Evolutionary conservation across 2,113 vertebrate species (phyloP), one percentile per base, ranked within the genome.

Genomic region (Odobenus rosmarus): DNA sequence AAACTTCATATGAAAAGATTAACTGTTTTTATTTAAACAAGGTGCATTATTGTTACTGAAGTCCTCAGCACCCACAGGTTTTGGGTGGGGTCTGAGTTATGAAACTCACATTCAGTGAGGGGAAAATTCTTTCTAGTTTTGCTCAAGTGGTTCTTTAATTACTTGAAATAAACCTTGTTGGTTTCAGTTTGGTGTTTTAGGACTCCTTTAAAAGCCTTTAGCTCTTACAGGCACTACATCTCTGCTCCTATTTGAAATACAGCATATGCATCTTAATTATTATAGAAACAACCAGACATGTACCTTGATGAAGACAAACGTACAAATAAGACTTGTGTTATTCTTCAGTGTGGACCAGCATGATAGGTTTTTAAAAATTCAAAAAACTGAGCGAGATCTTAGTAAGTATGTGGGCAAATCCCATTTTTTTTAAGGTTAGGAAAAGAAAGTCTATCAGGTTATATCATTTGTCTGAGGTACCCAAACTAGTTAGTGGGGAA

Each of bases 121-220:
- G 82, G 57, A 80, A 96, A 82, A 59, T 93, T 88, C 46, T 90
- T 86, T 95, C 72, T 86, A 74, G 33, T 93, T 97, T 71, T 92
- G 42, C 49, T 53, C 19, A 72, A 92, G 23, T 57, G 15, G 77
- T 91, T 89, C 19, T 69, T 94, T 55, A 85, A 46, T 82, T 81
- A 86, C 39, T 95, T 91, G 59, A 95, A 90, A 16, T 59, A 59
- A 97, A 80, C 4, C 13, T 55, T 88, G 57, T 61, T 86, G 64
- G 9, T 88, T 84, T 96, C 62, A 33, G 2, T 79, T 84, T 80
- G 33, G 23, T 90, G 23, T 94, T 95, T 94, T 36, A 59, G 26
- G 19, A 57, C 28, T 95, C 15, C 10, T 77, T 97, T 89, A 59
- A 91, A 77, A 88, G 12, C 1, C 28, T 84, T 90, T 77, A 59